Percentiles rank a stretch among this genome's conserved stretches.
phyloP scores from a whole-genome alignment of 1,140 invertebrate genomes.

The Dufourea novaeangliae region DNA sequence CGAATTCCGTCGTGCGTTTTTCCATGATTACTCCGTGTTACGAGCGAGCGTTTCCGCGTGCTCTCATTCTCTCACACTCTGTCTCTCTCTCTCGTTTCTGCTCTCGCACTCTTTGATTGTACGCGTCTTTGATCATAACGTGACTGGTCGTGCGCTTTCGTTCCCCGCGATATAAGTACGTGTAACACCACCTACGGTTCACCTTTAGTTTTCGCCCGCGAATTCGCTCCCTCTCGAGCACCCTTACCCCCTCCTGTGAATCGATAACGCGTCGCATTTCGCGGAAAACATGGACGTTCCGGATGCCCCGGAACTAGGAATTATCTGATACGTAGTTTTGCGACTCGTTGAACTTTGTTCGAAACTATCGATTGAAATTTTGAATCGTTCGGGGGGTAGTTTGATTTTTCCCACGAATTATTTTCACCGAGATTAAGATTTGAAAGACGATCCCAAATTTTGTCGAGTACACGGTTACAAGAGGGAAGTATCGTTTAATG shows the following conservation, averaged over 20 bases:
- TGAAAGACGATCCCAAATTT: too few relatives aligned
- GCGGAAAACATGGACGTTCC: background rate
- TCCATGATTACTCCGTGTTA: conserved; percentile 22
- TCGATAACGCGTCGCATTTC: conserved; percentile 7
- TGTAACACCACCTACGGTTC: conserved; percentile 46
- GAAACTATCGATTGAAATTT: too few relatives aligned
- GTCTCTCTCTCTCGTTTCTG: background rate
- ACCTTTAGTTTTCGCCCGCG: conserved; percentile 39
- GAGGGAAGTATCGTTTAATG: too few relatives aligned
- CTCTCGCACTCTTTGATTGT: conserved; percentile 70
- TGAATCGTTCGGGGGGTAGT: too few relatives aligned
- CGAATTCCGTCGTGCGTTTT: conserved; percentile 21
- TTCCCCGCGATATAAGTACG: conserved; percentile 63
- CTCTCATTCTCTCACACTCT: background rate
- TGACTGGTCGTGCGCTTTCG: conserved; percentile 53
- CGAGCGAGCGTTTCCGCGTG: conserved; percentile 5
- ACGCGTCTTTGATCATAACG: conserved; percentile 68
- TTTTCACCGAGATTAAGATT: too few relatives aligned
- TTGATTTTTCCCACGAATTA: too few relatives aligned
- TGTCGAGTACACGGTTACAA: too few relatives aligned
- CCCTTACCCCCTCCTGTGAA: background rate
- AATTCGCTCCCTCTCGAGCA: background rate
- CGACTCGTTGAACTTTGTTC: too few relatives aligned
- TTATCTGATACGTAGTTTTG: background rate
- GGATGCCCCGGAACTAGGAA: too few relatives aligned